Conservation (phyloP, 2,888 invertebrate species). For the Odontocerum albicorne region DNA sequence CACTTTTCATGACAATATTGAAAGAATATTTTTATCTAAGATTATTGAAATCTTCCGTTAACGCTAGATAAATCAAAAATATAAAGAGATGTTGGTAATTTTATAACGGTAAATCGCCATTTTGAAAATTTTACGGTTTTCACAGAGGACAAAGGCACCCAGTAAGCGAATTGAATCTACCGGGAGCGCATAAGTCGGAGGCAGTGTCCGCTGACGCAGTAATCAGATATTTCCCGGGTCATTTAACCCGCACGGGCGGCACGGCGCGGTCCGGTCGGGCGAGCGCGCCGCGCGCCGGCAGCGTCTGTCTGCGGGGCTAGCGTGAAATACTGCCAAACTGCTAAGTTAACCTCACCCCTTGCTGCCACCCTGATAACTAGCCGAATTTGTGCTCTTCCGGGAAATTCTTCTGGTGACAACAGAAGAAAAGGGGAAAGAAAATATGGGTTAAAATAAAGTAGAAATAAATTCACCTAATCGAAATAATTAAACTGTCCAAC, state of each 20-base stretch:
- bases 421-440: too few species aligned
- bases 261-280: constrained; percentile 20
- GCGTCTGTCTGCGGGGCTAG: constrained; percentile 27
- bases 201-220: constrained; percentile 24
- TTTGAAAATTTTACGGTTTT: constrained; percentile 1
- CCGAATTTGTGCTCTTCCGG: too few species aligned
- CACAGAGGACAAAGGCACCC: constrained; percentile 7
- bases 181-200: constrained; percentile 21
- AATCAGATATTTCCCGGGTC: constrained; percentile 36
- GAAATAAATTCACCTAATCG: too few species aligned
- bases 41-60: too few species aligned
- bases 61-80: too few species aligned
- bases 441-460: too few species aligned
- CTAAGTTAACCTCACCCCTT: not conserved
- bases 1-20: too few species aligned
- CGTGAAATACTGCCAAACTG: constrained; percentile 30
- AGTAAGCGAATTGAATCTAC: not conserved
- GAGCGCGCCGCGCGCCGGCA: constrained; percentile 12
- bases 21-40: too few species aligned
- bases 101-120: constrained; percentile 8
- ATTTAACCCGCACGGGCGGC: constrained; percentile 29
- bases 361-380: not conserved
- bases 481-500: too few species aligned
- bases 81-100: not conserved
- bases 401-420: too few species aligned